Percentiles rank a stretch among this genome's conserved stretches.
These are phyloP conservation scores for Aegotheles bennettii DNA, from an alignment of 2,113 vertebrate species.

Conservation along the genomic window DNA sequence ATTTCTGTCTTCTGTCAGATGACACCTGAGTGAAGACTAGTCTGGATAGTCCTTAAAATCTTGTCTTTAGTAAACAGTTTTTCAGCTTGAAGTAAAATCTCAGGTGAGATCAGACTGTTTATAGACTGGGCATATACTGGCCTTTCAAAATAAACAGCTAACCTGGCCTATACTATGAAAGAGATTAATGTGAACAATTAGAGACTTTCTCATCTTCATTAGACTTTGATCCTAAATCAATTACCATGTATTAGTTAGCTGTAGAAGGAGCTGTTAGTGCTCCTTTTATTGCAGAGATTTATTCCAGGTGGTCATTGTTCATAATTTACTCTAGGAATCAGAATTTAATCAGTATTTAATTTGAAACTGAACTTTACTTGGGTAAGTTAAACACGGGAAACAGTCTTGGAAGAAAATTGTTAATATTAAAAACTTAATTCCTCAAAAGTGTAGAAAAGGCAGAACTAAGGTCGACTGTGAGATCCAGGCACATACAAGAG, in stretches of 20 bases:
- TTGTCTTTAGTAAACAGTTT: background rate
- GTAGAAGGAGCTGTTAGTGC: background rate
- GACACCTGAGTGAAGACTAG: background rate
- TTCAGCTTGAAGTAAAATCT: background rate
- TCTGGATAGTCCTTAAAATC: background rate
- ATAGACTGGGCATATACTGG: background rate
- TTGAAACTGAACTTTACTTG: background rate
- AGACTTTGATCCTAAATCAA: background rate
- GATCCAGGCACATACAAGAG: background rate
- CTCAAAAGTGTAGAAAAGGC: background rate
- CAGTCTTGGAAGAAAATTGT: background rate
- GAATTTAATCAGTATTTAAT: background rate
- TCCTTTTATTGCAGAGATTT: background rate
- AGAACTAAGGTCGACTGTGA: background rate
- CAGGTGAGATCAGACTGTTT: background rate
- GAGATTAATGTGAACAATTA: background rate
- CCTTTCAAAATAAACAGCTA: background rate
- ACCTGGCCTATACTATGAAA: rapidly evolving
- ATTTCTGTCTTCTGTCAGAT: background rate
- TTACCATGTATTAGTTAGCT: background rate
- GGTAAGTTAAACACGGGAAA: background rate
- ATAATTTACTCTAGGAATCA: background rate
- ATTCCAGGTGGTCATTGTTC: background rate
- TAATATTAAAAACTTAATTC: background rate
- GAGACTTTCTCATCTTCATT: background rate